Conservation (phyloP, 2,888 invertebrate species). For the Acrocyrtus sp. region DNA sequence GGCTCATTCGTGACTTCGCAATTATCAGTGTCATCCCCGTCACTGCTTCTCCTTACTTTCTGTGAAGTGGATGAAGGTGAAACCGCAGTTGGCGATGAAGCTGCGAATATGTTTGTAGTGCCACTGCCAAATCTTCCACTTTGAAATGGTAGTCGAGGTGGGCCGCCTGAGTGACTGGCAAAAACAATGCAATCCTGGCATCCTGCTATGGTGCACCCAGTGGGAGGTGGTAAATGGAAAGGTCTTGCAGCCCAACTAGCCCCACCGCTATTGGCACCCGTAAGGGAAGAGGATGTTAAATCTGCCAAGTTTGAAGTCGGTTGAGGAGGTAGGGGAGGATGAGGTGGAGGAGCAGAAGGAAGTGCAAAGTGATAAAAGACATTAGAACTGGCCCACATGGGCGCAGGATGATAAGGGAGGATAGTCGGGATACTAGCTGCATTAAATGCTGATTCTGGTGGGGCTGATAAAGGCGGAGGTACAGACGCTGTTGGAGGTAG, state of each 20-base stretch:
- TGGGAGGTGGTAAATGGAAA: conserved; percentile 56
- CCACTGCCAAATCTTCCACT: conserved; percentile 2
- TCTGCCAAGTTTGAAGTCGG: too few relatives aligned
- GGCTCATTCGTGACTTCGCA: conserved; percentile 27
- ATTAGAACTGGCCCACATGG: conserved; percentile 62
- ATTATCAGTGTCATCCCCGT: too few relatives aligned
- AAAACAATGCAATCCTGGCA: conserved; percentile 58
- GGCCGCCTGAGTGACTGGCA: not conserved
- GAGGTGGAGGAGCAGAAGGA: conserved; percentile 52
- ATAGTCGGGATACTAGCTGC: conserved; percentile 43
- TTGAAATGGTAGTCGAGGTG: not conserved
- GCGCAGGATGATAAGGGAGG: conserved; percentile 61
- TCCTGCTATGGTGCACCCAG: conserved; percentile 61
- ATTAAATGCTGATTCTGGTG: conserved; percentile 16
- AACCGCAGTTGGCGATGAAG: conserved; percentile 7
- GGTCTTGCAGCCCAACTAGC: conserved; percentile 45
- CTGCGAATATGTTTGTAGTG: conserved; percentile 18
- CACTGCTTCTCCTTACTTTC: not conserved
- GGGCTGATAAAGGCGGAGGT: not conserved
- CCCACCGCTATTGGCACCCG: conserved; percentile 13
- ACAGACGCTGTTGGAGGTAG: conserved; percentile 8
- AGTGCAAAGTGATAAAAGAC: conserved; percentile 63
- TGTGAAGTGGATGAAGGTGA: conserved; percentile 1
- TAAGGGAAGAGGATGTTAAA: conserved; percentile 21
- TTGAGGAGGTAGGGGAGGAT: conserved; percentile 15